A percentile compares a stretch with the other conserved stretches of the same genome.
These are phyloP conservation scores for Rhinoptilus africanus DNA, from an alignment of 2,113 vertebrate species.

Conservation along the genomic window DNA sequence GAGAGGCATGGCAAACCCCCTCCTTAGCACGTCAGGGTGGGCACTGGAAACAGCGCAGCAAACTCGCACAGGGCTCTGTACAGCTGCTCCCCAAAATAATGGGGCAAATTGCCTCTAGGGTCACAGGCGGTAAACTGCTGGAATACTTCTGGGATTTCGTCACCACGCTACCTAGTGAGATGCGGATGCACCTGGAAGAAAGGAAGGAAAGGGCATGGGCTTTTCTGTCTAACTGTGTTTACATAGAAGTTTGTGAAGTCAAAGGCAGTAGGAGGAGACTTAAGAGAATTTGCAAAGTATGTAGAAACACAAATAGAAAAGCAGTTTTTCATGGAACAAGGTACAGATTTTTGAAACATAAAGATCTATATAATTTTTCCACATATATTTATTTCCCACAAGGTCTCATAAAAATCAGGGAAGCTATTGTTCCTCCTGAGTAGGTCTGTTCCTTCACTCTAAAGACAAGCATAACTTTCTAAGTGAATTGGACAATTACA, in stretches of 20 bases:
- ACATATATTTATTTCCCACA: not conserved
- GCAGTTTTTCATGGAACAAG: not conserved
- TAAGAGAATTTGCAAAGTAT: not conserved
- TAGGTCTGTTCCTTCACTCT: not conserved
- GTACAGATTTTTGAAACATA: not conserved
- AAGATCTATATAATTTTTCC: not conserved
- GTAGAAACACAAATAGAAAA: not conserved
- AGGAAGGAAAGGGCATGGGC: not conserved
- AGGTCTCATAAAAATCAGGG: not conserved
- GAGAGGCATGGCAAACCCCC: not conserved
- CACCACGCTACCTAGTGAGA: not conserved
- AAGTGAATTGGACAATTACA: not conserved
- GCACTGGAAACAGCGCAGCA: not conserved
- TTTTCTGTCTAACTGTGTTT: not conserved
- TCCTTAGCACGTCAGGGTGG: not conserved
- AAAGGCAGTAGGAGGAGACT: not conserved
- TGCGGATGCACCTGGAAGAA: not conserved
- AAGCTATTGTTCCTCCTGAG: not conserved
- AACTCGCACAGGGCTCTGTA: accelerated
- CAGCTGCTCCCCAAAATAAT: not conserved
- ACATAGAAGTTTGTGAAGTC: not conserved
- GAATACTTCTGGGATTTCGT: not conserved
- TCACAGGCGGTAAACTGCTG: not conserved
- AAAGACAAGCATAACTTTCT: not conserved
- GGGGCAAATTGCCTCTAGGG: not conserved